Evolutionary conservation across 2,888 invertebrate species (phyloP), one percentile per base, ranked within the genome.

Genomic region (Glyphotaelius pellucidus): DNA sequence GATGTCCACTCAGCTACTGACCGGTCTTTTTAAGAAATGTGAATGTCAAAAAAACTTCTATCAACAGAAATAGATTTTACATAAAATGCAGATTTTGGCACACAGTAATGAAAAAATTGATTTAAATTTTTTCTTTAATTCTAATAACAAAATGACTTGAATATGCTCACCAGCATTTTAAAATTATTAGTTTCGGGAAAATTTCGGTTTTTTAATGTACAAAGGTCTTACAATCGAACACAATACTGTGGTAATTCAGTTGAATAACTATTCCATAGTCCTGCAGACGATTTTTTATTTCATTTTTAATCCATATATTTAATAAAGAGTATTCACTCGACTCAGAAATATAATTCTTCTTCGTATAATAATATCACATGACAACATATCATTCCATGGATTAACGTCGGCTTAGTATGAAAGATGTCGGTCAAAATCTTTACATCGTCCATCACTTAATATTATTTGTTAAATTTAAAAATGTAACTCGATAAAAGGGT

Each of bases 341-440:
- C 67, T 25, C 52, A 67, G 25, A 7, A 67, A 67, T n/a, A 67
- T 25, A 25, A 25, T 67, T 67, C 25, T 25, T 67, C 25, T 67
- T 67, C 67, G 25, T 25, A 67, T 25, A 67, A 67, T n/a, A 67
- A 67, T n/a, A 67, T 67, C 67, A 67, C 67, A 67, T 67, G 67
- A 67, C 67, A 67, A 67, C 67, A 67, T 67, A 67, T 67, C 67
- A 67, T 67, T 89, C 42, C 89, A n/a, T 84, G 93, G 89, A 93
- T 93, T 93, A 93, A 87, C 87, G 93, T 92, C 93, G 88, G 93
- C 91, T 93, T 93, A 93, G 32, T 86, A 88, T 92, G 91, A 93
- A 91, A 88, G 88, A 89, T 89, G 91, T 92, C 92, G 88, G 92
- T 83, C 83, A 90, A 67, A 84, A 83, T 35, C 89, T 90, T 91